Evolutionary conservation across 2,888 invertebrate species (phyloP).

Genomic region (Smittia aterrima): DNA sequence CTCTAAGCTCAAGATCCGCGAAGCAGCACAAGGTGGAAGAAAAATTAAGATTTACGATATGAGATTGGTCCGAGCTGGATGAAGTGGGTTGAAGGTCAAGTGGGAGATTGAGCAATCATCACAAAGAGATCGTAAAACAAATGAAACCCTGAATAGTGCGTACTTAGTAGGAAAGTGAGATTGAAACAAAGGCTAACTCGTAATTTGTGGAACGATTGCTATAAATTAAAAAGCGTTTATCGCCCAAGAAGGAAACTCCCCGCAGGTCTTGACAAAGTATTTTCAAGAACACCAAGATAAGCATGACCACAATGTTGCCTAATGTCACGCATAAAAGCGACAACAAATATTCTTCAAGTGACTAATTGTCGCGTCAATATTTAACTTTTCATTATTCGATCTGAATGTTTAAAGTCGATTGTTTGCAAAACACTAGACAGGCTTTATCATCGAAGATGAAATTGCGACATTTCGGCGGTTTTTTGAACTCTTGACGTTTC

Average conservation of each 20-base stretch:
- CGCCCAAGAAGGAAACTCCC: neutral
- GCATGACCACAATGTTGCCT: neutral
- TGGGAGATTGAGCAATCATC: constrained; percentile 1
- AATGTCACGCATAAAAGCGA: neutral
- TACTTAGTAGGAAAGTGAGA: neutral
- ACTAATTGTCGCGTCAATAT: neutral
- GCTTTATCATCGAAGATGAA: neutral
- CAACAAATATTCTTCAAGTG: too few species aligned
- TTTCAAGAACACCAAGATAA: neutral
- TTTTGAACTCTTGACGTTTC: too few species aligned
- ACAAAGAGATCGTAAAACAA: neutral
- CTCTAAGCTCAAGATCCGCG: neutral
- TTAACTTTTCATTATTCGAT: constrained; percentile 3
- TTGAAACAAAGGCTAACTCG: constrained; percentile 4
- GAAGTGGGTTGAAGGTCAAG: constrained; percentile 8
- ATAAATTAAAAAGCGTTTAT: constrained; percentile 3
- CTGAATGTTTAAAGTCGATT: neutral
- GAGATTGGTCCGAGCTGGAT: neutral
- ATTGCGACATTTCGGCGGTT: neutral
- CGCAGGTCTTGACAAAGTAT: neutral
- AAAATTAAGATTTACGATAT: neutral
- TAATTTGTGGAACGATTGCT: neutral
- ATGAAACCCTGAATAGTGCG: neutral
- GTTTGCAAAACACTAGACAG: neutral
- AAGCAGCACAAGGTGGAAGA: neutral